These are phyloP conservation scores for Acronicta leporina DNA, from an alignment of 2,888 invertebrate species.

Conservation along the genomic window DNA sequence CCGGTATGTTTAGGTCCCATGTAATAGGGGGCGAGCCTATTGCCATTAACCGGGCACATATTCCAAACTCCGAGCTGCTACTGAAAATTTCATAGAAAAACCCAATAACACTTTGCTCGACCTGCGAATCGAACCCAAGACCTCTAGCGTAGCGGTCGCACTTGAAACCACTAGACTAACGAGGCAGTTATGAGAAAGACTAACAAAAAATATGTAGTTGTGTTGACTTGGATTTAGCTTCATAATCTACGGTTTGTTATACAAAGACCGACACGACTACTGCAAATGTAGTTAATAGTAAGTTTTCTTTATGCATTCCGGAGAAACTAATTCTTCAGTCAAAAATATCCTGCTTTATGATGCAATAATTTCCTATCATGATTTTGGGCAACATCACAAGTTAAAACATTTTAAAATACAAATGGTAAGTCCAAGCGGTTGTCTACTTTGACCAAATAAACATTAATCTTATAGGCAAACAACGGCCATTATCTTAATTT, in stretches of 20 bases:
- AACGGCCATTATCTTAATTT: constrained; percentile 55
- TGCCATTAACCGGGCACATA: no score
- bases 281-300: constrained; percentile 40
- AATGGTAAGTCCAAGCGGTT: constrained; percentile 37
- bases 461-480: constrained; percentile 49
- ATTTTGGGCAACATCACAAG: constrained; percentile 29
- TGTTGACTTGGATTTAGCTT: constrained; percentile 6
- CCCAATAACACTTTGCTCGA: no score
- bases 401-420: constrained; percentile 39
- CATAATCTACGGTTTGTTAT: constrained; percentile 23
- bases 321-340: constrained; percentile 30
- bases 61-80: no score
- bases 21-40: no score
- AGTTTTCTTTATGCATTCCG: constrained; percentile 42
- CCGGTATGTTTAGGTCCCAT: no score
- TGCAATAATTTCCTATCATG: constrained; percentile 23
- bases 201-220: not conserved
- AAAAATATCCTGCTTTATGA: constrained; percentile 33
- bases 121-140: no score
- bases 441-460: constrained; percentile 50
- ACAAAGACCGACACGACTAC: constrained; percentile 43
- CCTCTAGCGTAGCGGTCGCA: no score
- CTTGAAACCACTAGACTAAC: no score
- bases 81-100: no score
- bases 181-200: not conserved